Evolutionary conservation across 2,888 invertebrate species (phyloP), one percentile per base, ranked within the genome.

Genomic region (Acronicta leporina): DNA sequence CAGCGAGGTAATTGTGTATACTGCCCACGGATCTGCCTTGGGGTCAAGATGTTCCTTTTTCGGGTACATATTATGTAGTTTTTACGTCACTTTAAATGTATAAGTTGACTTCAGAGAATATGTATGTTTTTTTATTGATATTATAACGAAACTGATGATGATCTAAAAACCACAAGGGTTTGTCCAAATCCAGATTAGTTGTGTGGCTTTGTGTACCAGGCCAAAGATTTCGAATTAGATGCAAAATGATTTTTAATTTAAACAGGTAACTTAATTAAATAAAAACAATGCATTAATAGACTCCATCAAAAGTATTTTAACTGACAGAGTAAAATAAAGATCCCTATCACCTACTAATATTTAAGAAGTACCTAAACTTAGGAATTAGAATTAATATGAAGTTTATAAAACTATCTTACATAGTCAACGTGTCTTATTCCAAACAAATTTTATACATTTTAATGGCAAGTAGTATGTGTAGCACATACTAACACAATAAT

Each of bases 401-500:
- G 15, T 14, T 20, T 10, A 30, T 15, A 14, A 45, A 4, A 6
- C 13, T 11, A 27, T 8, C 7, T 14, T 35, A 45, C 41, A 46
- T 44, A 27, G 50, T 56, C 1, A 27, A 27, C 7, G 66, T n/a
- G n/a, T n/a, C n/a, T n/a, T n/a, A n/a, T n/a, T n/a, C n/a, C n/a
- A n/a, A 43, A 53, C 40, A 25, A 52, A 25, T 66, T 67, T 52
- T 68, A 10, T 30, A 40, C 4, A 30, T 47, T n/a, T 52, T 13
- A 41, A 48, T 30, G 44, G 40, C 40, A 8, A 33, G 33, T 33
- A 33, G 33, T 33, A 52, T 41, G 42, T 53, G 15, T 15, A 55
- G 46, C 9, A 45, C 30, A 49, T 44, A 61, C 45, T 64, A 62
- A 62, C 38, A 65, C 20, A 62, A 68, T 77, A 68, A 71, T 74